phyloP scores from a whole-genome alignment of 2,888 invertebrate genomes.

The Onthophagus sagittarius region DNA sequence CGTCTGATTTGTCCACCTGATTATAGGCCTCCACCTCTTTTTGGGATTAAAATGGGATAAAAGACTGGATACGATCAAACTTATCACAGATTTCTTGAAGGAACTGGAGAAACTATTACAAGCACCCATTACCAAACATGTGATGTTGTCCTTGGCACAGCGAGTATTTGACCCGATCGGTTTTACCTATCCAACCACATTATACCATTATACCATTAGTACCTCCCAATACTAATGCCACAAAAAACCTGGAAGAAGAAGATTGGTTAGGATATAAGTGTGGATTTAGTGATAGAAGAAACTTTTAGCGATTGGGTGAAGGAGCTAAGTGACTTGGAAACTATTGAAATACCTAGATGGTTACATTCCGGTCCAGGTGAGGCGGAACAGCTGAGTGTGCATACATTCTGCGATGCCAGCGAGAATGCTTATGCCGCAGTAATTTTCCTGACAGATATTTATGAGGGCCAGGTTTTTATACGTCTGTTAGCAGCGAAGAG shows the following conservation, averaged over 20 bases:
- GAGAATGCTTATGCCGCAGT: neutral
- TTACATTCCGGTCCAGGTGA: neutral
- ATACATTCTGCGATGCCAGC: neutral
- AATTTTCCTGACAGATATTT: neutral
- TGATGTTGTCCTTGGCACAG: slow-evolving; percentile 12
- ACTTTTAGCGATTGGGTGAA: neutral
- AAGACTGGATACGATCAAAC: slow-evolving; percentile 4
- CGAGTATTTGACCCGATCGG: slow-evolving; percentile 13
- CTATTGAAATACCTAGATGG: neutral
- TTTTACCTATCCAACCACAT: slow-evolving; percentile 7
- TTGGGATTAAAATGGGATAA: slow-evolving; percentile 11
- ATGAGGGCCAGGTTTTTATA: neutral
- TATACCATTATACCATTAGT: slow-evolving; percentile 9
- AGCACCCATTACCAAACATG: neutral
- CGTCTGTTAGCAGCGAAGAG: no score
- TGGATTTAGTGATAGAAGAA: neutral
- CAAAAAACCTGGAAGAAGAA: no score
- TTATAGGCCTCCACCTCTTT: neutral
- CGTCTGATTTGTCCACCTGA: neutral
- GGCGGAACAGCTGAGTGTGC: neutral
- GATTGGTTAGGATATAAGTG: neutral
- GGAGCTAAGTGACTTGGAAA: neutral
- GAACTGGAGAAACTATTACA: neutral
- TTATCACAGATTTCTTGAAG: neutral
- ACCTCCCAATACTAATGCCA: neutral